Percentiles rank a stretch among this genome's conserved stretches.
These are phyloP conservation scores for Enteromius treurensis DNA, from an alignment of 2,797 vertebrate genomes.

Conservation along the genomic window DNA sequence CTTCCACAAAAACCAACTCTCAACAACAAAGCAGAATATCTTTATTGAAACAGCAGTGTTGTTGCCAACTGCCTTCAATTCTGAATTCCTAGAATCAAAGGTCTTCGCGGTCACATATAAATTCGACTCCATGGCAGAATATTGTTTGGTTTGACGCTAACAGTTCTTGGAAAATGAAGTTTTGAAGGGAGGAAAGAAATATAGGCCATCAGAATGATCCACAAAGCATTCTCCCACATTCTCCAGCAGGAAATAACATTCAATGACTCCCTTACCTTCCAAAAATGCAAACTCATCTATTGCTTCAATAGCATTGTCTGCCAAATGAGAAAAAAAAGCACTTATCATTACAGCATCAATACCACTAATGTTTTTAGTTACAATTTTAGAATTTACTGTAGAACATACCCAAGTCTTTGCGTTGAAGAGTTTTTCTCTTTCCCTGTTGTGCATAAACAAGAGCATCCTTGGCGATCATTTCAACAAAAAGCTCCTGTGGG, in stretches of 20 bases:
- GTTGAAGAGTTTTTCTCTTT: conserved; percentile 95
- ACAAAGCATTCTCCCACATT: conserved; percentile 2
- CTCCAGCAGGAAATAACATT: conserved; percentile 34
- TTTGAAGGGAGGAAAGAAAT: conserved; percentile 20
- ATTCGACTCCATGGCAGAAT: background rate
- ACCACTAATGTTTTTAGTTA: background rate
- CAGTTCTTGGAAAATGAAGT: conserved; percentile 8
- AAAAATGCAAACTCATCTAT: conserved; percentile 97
- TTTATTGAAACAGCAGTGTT: background rate
- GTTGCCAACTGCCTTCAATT: background rate
- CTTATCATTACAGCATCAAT: background rate
- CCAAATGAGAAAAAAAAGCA: conserved; percentile 41
- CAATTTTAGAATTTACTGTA: background rate
- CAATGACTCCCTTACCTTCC: conserved; percentile 84
- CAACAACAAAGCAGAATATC: background rate
- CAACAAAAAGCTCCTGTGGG: conserved; percentile 92
- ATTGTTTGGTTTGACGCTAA: conserved; percentile 4
- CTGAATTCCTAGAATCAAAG: conserved; percentile 20
- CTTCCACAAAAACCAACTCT: background rate
- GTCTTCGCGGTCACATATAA: background rate
- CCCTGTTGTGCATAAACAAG: conserved; percentile 91
- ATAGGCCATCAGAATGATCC: conserved; percentile 17
- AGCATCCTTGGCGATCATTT: conserved; percentile 94
- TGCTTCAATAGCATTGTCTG: conserved; percentile 96
- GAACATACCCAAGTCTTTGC: conserved; percentile 90